A percentile compares a stretch with the other conserved stretches of the same genome.
Evolutionary conservation across 2,797 vertebrate species (phyloP).

Genomic region (Sphenopsis melanotis): DNA sequence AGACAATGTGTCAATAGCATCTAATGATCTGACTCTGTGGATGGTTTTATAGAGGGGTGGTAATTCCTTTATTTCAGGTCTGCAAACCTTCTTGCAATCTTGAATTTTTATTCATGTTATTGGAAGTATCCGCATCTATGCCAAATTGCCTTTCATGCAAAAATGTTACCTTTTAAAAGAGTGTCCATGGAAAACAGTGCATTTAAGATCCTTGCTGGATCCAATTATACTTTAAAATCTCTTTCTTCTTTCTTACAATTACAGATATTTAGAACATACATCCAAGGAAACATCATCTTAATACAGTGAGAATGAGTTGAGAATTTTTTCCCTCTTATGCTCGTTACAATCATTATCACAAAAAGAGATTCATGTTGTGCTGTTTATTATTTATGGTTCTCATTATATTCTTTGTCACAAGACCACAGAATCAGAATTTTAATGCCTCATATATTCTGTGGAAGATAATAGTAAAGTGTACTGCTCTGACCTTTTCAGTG

Average conservation of each 20-base stretch:
- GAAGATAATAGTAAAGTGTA: conserved; percentile 67
- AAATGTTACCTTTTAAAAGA: not conserved
- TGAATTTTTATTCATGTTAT: not conserved
- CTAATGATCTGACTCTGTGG: not conserved
- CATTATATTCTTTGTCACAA: conserved; percentile 73
- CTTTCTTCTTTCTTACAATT: not conserved
- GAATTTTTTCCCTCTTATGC: conserved; percentile 16
- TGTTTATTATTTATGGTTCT: conserved; percentile 72
- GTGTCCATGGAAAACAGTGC: not conserved
- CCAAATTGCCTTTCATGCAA: not conserved
- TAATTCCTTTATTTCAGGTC: not conserved
- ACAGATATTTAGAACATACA: not conserved
- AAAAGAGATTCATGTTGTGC: conserved; percentile 59
- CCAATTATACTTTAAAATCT: not conserved
- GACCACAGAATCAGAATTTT: conserved; percentile 57
- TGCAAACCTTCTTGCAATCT: not conserved
- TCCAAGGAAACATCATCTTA: not conserved
- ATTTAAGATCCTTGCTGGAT: not conserved
- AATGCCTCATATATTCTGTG: conserved; percentile 60
- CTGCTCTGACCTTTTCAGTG: conserved; percentile 68
- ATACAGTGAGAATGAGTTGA: conserved; percentile 14
- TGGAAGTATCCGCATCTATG: not conserved
- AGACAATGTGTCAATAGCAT: not conserved
- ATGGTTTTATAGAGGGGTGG: not conserved
- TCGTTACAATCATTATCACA: conserved; percentile 57